Base-by-base conservation (phyloP, 1,140 invertebrate species). In the Sycophila sp. region DNA sequence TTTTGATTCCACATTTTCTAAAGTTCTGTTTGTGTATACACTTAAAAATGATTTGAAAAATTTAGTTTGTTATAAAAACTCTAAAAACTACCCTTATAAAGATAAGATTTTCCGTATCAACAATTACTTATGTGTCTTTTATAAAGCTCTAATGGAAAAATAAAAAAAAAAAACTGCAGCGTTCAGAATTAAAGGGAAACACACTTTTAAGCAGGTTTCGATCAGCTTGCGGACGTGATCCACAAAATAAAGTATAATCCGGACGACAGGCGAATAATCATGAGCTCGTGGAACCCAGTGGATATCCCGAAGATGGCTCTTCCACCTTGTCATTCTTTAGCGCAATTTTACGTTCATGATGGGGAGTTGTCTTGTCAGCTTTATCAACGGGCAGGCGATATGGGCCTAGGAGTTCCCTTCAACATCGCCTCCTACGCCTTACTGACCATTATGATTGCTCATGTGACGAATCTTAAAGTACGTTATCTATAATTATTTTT, bases 371-470 rank as follows among this genome's bases (percentile, higher is more conserved):
- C 94, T 2, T 99, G 96, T 81, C 93, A 97, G 76, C 83, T 99
- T 69, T 99, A 99, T 84, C 98, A 99, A 86, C 88, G 98, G 77
- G 98, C 97, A 71, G 98, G 96, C 13, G 98, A 99, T 85, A 96
- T 99, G 92, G 97, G 97, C 3, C 86, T 99, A 1, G 98, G 98
- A 15, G 97, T 99, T 1, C 98, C 98, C 15, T 99, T 99, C 81
- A 99, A 99, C 83, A 98, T 99, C 77, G 98, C 98, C 24, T 98
- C 96, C 70, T 99, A 99, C 87, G 91, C 97, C 1, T 80, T 99
- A 5, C 87, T 99, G 0, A 98, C 96, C 10, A 92, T 94, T 76
- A 98, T 99, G 96, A 94, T 99, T 74, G 98, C 98, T 53, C 94
- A 99, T 83, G 90, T 99, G 4, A 98, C 96, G 24, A 91, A 90